phyloP scores from a whole-genome alignment of 2,113 vertebrate species.

The Empidonax traillii region DNA sequence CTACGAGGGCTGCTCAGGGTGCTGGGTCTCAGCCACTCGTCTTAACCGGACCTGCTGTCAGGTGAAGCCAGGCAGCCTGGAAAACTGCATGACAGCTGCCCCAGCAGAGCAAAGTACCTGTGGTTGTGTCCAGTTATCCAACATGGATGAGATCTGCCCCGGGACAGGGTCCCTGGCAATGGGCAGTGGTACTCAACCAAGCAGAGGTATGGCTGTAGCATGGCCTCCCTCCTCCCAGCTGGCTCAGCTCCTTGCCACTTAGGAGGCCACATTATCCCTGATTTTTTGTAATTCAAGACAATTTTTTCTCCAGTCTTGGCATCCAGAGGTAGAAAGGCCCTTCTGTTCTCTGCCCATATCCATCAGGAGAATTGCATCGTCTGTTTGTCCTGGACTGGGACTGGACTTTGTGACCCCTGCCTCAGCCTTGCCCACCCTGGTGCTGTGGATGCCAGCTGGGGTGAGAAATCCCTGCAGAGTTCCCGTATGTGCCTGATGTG shows the following conservation, averaged over 20 bases:
- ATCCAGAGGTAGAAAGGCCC: background rate
- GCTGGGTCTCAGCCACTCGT: background rate
- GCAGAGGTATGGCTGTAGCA: background rate
- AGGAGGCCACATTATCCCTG: background rate
- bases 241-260: background rate
- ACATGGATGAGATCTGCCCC: rapidly evolving
- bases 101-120: background rate
- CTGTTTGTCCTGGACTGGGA: background rate
- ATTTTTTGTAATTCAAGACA: background rate
- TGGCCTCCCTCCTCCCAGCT: background rate
- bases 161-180: background rate
- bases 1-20: background rate
- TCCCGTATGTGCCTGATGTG: background rate
- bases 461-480: background rate
- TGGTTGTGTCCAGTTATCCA: background rate
- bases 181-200: background rate
- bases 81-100: background rate
- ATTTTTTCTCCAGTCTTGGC: background rate
- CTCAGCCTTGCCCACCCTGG: rapidly evolving
- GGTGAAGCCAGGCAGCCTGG: background rate
- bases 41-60: background rate
- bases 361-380: background rate
- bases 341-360: background rate
- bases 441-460: background rate
- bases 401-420: background rate